phyloP scores from a whole-genome alignment of 2,888 invertebrate species.

The Apomyelois bistriatella region DNA sequence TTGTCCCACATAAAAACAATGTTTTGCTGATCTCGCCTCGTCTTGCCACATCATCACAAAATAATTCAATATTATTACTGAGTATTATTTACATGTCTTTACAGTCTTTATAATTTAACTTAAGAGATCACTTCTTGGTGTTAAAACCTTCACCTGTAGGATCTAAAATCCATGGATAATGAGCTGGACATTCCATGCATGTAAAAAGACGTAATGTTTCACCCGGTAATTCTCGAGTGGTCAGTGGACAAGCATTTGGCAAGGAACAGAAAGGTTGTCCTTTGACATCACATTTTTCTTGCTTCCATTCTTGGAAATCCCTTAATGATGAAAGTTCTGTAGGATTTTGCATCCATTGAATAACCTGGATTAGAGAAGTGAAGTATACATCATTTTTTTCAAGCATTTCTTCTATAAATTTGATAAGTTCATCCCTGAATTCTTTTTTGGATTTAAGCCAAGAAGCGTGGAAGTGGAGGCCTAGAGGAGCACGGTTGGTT shows the following conservation, averaged over 20 bases:
- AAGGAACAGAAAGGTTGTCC: constrained; percentile 95
- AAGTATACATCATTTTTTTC: constrained; percentile 95
- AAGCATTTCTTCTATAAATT: constrained; percentile 96
- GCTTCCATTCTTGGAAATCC: constrained; percentile 96
- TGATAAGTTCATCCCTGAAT: constrained; percentile 93
- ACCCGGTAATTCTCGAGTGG: constrained; percentile 93
- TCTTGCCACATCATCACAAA: constrained; percentile 47
- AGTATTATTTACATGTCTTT: constrained; percentile 78
- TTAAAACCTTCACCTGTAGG: constrained; percentile 96
- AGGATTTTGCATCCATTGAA: constrained; percentile 98
- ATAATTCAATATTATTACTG: constrained; percentile 67
- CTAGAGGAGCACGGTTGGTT: constrained; percentile 95
- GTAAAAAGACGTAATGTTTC: constrained; percentile 95
- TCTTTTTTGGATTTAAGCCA: constrained; percentile 97
- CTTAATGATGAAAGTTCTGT: constrained; percentile 91
- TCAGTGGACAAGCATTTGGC: constrained; percentile 94
- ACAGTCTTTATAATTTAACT: constrained; percentile 75
- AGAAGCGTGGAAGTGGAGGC: constrained; percentile 96
- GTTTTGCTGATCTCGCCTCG: constrained; percentile 31
- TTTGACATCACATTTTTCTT: constrained; percentile 95
- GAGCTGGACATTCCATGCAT: constrained; percentile 97
- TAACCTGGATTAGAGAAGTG: constrained; percentile 93
- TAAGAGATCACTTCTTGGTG: constrained; percentile 85
- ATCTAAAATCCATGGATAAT: constrained; percentile 96
- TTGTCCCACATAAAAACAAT: constrained; percentile 14